A percentile compares a stretch with the other conserved stretches of the same genome.
Evolutionary conservation across 2,888 invertebrate species (phyloP).

Genomic region (Drosophila borborema): DNA sequence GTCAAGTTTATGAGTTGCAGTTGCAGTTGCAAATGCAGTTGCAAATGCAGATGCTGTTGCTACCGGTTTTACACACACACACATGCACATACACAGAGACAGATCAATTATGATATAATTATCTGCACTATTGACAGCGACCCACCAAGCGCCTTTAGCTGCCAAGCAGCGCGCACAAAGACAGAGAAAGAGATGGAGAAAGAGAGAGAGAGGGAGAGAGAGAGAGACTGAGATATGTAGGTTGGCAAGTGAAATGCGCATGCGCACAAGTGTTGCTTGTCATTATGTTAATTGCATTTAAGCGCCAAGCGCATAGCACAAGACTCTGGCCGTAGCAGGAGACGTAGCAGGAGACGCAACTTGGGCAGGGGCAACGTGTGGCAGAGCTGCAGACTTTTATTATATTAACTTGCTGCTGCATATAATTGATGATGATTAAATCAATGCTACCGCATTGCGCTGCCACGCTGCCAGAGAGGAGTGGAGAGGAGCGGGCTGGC

Average conservation of each 20-base stretch:
- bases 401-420: conserved; percentile 82
- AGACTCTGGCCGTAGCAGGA: neutral
- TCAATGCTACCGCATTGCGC: conserved; percentile 84
- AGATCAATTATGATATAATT: conserved; percentile 79
- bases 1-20: conserved; percentile 55
- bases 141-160: conserved; percentile 43
- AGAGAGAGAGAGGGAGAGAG: neutral
- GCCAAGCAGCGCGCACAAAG: neutral
- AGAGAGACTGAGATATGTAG: neutral
- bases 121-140: conserved; percentile 76
- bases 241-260: conserved; percentile 75
- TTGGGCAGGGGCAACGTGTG: conserved; percentile 17
- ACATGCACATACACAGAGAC: neutral
- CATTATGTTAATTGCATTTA: conserved; percentile 82
- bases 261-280: conserved; percentile 81
- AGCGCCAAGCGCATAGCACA: conserved; percentile 65
- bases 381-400: conserved; percentile 70
- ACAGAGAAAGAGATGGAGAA: neutral
- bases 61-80: conserved; percentile 70
- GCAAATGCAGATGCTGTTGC: conserved; percentile 44
- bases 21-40: conserved; percentile 34
- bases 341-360: neutral
- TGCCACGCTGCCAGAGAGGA: neutral
- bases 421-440: conserved; percentile 85
- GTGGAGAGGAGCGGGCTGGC: neutral